phyloP scores from a whole-genome alignment of 2,113 vertebrate genomes.

The Holacanthus passer region DNA sequence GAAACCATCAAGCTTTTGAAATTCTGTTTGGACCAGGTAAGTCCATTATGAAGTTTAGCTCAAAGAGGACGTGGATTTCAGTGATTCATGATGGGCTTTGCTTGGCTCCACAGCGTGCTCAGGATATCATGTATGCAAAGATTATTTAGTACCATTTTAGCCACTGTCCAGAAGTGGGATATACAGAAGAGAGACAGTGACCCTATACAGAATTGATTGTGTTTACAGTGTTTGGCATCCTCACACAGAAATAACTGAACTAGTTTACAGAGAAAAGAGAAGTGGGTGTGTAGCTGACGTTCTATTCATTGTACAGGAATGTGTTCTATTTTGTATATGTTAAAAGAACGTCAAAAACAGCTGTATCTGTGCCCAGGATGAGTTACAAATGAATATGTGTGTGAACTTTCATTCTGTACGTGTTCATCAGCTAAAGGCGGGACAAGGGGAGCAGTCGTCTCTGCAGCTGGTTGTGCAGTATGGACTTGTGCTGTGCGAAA shows the following conservation, averaged over 20 bases:
- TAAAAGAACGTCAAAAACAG: constrained; percentile 6
- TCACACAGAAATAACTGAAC: constrained; percentile 51
- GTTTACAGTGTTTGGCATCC: constrained; percentile 26
- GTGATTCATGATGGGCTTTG: constrained; percentile 26
- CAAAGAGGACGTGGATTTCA: neutral
- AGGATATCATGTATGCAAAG: constrained; percentile 15
- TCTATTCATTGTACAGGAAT: constrained; percentile 41
- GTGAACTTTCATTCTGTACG: constrained; percentile 27
- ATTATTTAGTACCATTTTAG: constrained; percentile 6
- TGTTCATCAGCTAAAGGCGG: constrained; percentile 85
- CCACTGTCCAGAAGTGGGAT: constrained; percentile 11
- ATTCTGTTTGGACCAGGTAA: constrained; percentile 87
- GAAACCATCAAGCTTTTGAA: constrained; percentile 89
- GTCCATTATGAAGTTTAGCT: neutral
- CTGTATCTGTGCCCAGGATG: constrained; percentile 5
- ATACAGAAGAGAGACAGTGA: constrained; percentile 18
- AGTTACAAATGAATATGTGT: constrained; percentile 31
- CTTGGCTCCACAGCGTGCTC: constrained; percentile 1
- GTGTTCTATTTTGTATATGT: constrained; percentile 31
- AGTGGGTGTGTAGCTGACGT: constrained; percentile 46
- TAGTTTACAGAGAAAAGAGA: constrained; percentile 68
- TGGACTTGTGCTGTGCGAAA: constrained; percentile 91
- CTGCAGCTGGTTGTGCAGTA: constrained; percentile 87
- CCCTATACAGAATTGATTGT: constrained; percentile 10
- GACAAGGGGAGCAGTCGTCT: constrained; percentile 67